Conservation (phyloP, 2,113 vertebrate species). For the Planiliza haematocheilus region DNA sequence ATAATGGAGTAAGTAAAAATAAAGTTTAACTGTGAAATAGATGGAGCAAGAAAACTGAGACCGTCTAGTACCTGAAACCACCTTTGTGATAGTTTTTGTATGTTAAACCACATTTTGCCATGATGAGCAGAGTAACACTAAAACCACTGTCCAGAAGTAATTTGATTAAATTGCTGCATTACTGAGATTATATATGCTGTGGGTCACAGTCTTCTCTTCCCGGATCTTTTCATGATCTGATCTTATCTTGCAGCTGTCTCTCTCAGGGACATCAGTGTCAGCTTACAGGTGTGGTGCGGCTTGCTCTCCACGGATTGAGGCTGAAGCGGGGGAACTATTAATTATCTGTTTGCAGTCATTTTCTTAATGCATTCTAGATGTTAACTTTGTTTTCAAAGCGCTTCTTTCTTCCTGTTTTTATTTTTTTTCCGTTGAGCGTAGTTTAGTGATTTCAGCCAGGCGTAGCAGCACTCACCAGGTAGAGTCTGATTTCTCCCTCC, state of each 20-base stretch:
- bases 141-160: background rate
- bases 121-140: background rate
- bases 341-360: background rate
- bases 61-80: too few relatives aligned
- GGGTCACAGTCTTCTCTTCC: slow-evolving; percentile 8
- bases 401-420: too few relatives aligned
- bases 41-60: too few relatives aligned
- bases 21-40: too few relatives aligned
- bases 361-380: too few relatives aligned
- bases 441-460: background rate
- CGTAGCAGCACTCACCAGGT: background rate
- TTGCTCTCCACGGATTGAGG: background rate
- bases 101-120: too few relatives aligned
- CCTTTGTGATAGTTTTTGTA: too few relatives aligned
- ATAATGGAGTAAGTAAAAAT: background rate
- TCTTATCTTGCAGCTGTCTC: slow-evolving; percentile 35
- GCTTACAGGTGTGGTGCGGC: slow-evolving; percentile 22
- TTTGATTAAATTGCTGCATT: background rate
- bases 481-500: background rate
- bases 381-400: too few relatives aligned
- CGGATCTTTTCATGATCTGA: background rate
- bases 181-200: background rate
- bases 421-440: too few relatives aligned
- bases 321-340: background rate
- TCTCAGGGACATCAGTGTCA: slow-evolving; percentile 43